Conservation (phyloP, 2,797 vertebrate species). For the Channallabes apus region DNA sequence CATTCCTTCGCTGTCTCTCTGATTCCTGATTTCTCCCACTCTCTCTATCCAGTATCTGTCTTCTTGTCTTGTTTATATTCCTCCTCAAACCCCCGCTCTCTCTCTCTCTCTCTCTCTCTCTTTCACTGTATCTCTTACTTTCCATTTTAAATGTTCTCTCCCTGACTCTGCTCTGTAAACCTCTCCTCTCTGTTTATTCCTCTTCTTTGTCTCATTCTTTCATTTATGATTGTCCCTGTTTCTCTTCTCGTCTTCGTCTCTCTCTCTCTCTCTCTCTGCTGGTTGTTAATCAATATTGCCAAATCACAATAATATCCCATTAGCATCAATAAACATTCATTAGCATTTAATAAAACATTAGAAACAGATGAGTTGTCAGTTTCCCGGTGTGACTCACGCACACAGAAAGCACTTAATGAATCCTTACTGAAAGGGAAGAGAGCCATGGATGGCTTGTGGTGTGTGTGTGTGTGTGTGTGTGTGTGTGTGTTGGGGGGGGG, state of each 20-base stretch:
- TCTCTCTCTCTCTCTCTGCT: neutral
- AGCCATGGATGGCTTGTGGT: neutral
- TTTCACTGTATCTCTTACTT: neutral
- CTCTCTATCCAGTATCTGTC: neutral
- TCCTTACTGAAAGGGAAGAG: neutral
- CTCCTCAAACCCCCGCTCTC: neutral
- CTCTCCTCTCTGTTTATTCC: too few species aligned
- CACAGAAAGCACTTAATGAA: conserved; percentile 63
- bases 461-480: neutral
- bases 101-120: neutral
- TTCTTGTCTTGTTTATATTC: neutral
- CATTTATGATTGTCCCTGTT: too few species aligned
- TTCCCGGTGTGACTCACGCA: conserved; percentile 72
- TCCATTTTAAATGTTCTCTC: neutral
- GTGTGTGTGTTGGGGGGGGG: too few species aligned
- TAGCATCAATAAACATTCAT: conserved; percentile 22
- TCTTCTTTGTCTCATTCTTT: too few species aligned
- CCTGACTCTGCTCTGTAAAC: neutral
- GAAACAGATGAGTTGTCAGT: conserved; percentile 64
- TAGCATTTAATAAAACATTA: conserved; percentile 29
- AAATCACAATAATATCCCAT: conserved; percentile 7
- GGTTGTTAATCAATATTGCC: conserved; percentile 16
- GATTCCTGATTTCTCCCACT: neutral
- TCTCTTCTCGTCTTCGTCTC: too few species aligned
- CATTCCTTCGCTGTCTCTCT: too few species aligned